Evolutionary conservation across 2,797 vertebrate genomes (phyloP).

Genomic region (Oryzias sinensis): DNA sequence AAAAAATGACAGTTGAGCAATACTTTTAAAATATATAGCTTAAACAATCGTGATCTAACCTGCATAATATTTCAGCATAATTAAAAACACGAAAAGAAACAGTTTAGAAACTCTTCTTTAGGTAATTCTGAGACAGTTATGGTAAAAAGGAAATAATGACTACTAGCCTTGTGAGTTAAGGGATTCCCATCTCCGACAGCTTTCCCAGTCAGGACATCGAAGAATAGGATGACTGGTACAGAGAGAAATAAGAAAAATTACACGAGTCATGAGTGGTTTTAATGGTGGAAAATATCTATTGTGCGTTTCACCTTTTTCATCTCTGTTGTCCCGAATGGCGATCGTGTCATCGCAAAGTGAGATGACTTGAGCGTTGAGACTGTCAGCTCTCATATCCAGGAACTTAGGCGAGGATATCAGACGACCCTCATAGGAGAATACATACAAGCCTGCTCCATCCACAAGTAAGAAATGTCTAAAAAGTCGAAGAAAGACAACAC

Average conservation of each 20-base stretch:
- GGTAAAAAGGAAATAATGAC: slow-evolving; percentile 3
- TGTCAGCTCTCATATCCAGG: slow-evolving; percentile 89
- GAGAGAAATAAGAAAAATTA: slow-evolving; percentile 7
- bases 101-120: background rate
- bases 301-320: slow-evolving; percentile 84
- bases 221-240: slow-evolving; percentile 85
- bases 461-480: slow-evolving; percentile 92
- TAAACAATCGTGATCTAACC: no score
- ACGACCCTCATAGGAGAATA: slow-evolving; percentile 93
- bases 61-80: no score
- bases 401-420: slow-evolving; percentile 91
- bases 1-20: no score
- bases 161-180: slow-evolving; percentile 89
- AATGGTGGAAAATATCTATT: no score
- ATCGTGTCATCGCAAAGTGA: slow-evolving; percentile 92
- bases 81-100: background rate
- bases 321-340: slow-evolving; percentile 88
- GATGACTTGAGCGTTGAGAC: slow-evolving; percentile 86
- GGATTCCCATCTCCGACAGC: slow-evolving; percentile 87
- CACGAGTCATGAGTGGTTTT: background rate
- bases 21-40: no score
- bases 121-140: slow-evolving; percentile 1
- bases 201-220: slow-evolving; percentile 91
- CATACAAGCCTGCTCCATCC: slow-evolving; percentile 89
- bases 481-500: slow-evolving; percentile 2